A percentile compares a stretch with the other conserved stretches of the same genome.
These are phyloP conservation scores for Pinctada fucata DNA, from an alignment of 2,888 invertebrate genomes.

Conservation along the genomic window DNA sequence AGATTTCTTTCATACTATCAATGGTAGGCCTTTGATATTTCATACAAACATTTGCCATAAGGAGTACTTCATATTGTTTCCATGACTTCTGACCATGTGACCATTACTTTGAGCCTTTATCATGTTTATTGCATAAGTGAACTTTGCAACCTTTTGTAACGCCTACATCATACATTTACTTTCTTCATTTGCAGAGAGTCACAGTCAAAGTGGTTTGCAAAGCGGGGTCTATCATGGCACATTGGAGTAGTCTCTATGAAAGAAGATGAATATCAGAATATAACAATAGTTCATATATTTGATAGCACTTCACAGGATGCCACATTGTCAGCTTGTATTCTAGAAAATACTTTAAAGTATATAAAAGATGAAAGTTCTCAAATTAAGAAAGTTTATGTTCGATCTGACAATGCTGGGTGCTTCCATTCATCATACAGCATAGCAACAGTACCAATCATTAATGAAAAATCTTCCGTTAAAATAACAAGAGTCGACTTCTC, in stretches of 20 bases:
- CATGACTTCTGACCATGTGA: too few relatives aligned
- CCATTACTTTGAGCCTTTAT: too few relatives aligned
- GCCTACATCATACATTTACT: too few relatives aligned
- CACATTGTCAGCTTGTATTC: constrained; percentile 16
- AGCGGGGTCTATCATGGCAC: constrained; percentile 21
- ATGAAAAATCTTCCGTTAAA: constrained; percentile 7
- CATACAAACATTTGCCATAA: too few relatives aligned
- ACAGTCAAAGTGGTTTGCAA: constrained; percentile 24
- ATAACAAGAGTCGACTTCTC: constrained; percentile 27
- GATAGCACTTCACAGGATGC: constrained; percentile 29
- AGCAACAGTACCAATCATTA: constrained; percentile 9
- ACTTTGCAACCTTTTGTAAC: too few relatives aligned
- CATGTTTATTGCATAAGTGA: too few relatives aligned
- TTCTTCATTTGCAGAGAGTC: neutral
- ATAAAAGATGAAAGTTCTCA: neutral
- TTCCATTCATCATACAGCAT: constrained; percentile 22
- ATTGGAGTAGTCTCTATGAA: constrained; percentile 7
- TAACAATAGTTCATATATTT: constrained; percentile 27
- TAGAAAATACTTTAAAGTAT: constrained; percentile 12
- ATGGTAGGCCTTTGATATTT: too few relatives aligned
- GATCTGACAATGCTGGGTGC: constrained; percentile 38
- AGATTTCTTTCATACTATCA: too few relatives aligned
- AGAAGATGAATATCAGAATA: neutral
- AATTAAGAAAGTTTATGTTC: constrained; percentile 5
- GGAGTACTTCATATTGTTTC: too few relatives aligned